These are phyloP conservation scores for Pollimyrus isidori DNA, from an alignment of 2,113 vertebrate species.

Conservation along the genomic window DNA sequence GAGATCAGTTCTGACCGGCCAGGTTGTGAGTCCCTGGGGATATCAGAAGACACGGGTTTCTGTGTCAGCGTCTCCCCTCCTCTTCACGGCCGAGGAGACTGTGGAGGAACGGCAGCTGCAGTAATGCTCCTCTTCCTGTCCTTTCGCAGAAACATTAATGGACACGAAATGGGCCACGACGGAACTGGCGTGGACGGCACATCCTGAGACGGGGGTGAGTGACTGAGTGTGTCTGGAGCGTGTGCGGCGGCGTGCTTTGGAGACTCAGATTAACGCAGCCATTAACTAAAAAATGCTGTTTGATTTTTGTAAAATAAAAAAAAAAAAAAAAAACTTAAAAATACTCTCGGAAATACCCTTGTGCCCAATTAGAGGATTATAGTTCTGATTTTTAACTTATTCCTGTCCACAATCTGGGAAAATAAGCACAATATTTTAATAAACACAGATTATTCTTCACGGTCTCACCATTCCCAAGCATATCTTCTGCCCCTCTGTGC, in stretches of 20 bases:
- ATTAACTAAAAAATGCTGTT: slow-evolving; percentile 1
- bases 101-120: neutral
- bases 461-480: slow-evolving; percentile 41
- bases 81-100: neutral
- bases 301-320: neutral
- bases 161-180: slow-evolving; percentile 96
- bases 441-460: slow-evolving; percentile 17
- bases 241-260: neutral
- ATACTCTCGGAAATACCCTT: neutral
- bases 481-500: slow-evolving; percentile 39
- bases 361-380: neutral
- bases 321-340: neutral
- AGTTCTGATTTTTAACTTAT: neutral
- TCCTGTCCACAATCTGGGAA: neutral
- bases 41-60: neutral
- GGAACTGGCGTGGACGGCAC: slow-evolving; percentile 89
- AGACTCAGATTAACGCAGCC: neutral
- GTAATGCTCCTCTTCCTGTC: slow-evolving; percentile 27
- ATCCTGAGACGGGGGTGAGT: slow-evolving; percentile 93
- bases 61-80: neutral
- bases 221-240: slow-evolving; percentile 44
- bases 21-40: neutral
- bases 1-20: neutral
- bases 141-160: slow-evolving; percentile 85
- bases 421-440: neutral